Evolutionary conservation across 2,797 vertebrate species (phyloP), one percentile per base, ranked within the genome.

Genomic region (Xyrichtys novacula): DNA sequence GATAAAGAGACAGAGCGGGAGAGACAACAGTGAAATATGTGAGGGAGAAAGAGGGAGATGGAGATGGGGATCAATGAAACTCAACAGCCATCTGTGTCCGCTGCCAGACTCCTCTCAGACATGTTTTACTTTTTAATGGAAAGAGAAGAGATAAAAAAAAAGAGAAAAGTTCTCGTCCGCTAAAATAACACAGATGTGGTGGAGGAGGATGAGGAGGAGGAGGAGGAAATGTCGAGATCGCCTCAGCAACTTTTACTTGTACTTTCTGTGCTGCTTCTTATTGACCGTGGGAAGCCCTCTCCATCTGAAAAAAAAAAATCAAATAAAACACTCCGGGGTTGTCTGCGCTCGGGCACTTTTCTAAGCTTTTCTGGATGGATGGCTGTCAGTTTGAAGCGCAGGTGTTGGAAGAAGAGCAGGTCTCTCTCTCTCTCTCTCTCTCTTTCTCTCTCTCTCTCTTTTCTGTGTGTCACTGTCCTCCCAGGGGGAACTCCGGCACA

Each of bases 51-150:
- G 29, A 44, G 56, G 42, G 40, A 49, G 70, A 65, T 39, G 14
- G 44, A 67, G 49, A 55, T 0, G 12, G 34, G 25, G 44, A 79
- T 75, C 75, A 82, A 86, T 80, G 65, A 78, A 76, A 69, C 7
- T 59, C 42, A 31, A 52, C 50, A 12, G 19, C 68, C 74, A 77
- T 78, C 72, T 82, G 76, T 48, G 78, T 77, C 71, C 34, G 32
- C 53, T 47, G 79, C 57, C 76, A 81, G 83, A 68, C 73, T 50
- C 53, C 0, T 26, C 52, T 74, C 70, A 67, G 70, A 86, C 61
- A 61, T 49, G 25, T 25, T 80, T 76, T 70, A 74, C 63, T 68
- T 86, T 87, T 78, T 83, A 87, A 85, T 80, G 71, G 79, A 85
- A 79, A 74, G 62, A 50, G 56, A 43, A 16, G 22, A 62, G 50